Conservation (phyloP, 2,888 invertebrate genomes). For the Athalia circularis region DNA sequence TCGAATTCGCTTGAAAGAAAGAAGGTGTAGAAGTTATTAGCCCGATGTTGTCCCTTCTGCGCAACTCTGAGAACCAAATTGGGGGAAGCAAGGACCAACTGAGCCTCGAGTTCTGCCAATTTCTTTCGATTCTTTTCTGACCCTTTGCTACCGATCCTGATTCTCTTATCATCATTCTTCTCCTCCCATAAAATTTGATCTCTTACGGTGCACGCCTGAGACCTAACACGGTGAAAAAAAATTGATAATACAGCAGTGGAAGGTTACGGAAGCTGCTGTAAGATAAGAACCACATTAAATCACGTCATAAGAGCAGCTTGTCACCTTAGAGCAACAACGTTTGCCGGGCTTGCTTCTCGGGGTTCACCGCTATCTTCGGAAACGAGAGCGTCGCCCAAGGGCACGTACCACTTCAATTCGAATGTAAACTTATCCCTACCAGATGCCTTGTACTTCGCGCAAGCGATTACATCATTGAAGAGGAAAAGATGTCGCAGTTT, state of each 20-base stretch:
- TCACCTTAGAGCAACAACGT: slow-evolving; percentile 85
- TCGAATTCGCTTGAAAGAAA: slow-evolving; percentile 96
- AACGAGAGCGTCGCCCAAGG: slow-evolving; percentile 87
- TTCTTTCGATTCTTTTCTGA: slow-evolving; percentile 93
- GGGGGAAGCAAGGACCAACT: slow-evolving; percentile 92
- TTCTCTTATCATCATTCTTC: slow-evolving; percentile 78
- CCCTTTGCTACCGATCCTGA: slow-evolving; percentile 78
- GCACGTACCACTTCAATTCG: slow-evolving; percentile 95
- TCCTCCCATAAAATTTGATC: slow-evolving; percentile 91
- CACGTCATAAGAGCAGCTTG: neutral
- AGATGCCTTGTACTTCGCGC: slow-evolving; percentile 94
- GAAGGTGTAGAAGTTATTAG: slow-evolving; percentile 82
- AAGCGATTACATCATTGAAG: slow-evolving; percentile 96
- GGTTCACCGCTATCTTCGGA: slow-evolving; percentile 83
- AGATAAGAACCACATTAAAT: slow-evolving; percentile 19
- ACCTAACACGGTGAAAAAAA: slow-evolving; percentile 72
- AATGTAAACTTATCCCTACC: slow-evolving; percentile 93
- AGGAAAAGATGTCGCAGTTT: slow-evolving; percentile 95
- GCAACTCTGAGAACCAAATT: slow-evolving; percentile 90
- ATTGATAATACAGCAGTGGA: neutral
- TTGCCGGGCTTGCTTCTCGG: slow-evolving; percentile 86
- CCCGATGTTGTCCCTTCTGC: slow-evolving; percentile 82
- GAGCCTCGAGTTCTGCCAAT: slow-evolving; percentile 91
- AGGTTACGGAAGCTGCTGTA: no score
- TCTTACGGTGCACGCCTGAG: slow-evolving; percentile 89